Base-by-base conservation (phyloP, 92 coral and sea anemone genomes). In the Zoanthus sociatus region DNA sequence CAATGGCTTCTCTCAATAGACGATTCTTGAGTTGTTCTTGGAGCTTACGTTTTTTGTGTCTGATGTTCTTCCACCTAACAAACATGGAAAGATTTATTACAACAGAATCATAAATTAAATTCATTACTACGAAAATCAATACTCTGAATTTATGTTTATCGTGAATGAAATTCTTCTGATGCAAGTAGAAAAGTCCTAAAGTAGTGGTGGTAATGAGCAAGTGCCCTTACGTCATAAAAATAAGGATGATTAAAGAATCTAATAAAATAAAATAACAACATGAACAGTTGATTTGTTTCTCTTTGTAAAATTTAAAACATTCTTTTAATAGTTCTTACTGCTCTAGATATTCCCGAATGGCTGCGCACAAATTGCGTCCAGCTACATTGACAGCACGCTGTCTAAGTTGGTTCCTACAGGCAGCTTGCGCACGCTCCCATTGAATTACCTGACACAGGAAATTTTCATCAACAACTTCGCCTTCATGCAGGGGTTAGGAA, bases 381-480 rank as follows among this genome's bases (percentile, higher is more conserved):
- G 53, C 53, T 48, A 48, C 51, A 53, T 20, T 71, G 51, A 20
- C 55, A 31, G 71, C 46, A 8, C 76, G 67, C n/a, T 46, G 83
- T 32, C 77, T 47, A 44, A 76, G 64, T 6, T 6, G 81, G 15
- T 14, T 61, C 81, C 83, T 55, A n/a, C 15, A 45, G 44, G 44
- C 78, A 45, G 89, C 89, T 78, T 85, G 60, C n/a, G 30, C 78
- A 13, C 83, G 67, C 46, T 73, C 83, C 64, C 74, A 17, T 12
- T 46, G 12, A 42, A 86, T 77, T 32, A 86, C 76, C 63, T 86
- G 76, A 12, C 76, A 58, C 46, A 86, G 78, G 72, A 86, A 86
- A 9, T 86, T 72, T 51, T 74, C 42, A 30, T 86, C 83, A 44
- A 60, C 58, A 45, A 44, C 33, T 3, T 86, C 89, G 15, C 84